Conservation (phyloP, 2,888 invertebrate species). For the Fabriciana adippe region DNA sequence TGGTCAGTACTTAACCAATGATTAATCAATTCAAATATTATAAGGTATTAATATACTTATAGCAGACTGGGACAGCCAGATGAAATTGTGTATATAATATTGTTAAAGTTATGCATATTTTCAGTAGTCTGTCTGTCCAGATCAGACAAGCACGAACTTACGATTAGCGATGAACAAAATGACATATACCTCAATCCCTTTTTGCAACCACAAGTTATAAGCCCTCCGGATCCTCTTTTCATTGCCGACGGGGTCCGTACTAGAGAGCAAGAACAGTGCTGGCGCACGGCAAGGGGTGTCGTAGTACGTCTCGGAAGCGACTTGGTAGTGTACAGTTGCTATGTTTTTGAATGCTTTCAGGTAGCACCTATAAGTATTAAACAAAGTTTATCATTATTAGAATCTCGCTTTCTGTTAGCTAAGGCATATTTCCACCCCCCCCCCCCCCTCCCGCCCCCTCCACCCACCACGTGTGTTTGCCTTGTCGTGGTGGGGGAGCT, state of each 20-base stretch:
- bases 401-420: neutral
- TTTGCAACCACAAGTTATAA: constrained; percentile 87
- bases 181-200: constrained; percentile 86
- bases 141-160: neutral
- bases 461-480: too few relatives aligned
- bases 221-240: constrained; percentile 86
- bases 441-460: too few relatives aligned
- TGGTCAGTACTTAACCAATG: too few relatives aligned
- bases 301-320: constrained; percentile 91
- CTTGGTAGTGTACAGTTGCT: constrained; percentile 91
- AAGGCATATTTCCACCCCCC: too few relatives aligned
- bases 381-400: neutral
- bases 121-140: neutral
- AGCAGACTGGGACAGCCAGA: too few relatives aligned
- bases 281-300: constrained; percentile 89
- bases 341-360: constrained; percentile 90
- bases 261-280: constrained; percentile 87
- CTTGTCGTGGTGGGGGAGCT: too few relatives aligned
- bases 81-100: too few relatives aligned
- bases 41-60: too few relatives aligned
- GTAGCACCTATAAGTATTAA: constrained; percentile 76
- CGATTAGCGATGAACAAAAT: neutral
- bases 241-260: constrained; percentile 86
- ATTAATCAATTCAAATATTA: too few relatives aligned
- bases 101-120: too few relatives aligned